These are phyloP conservation scores for Rhagophthalmus giganteus DNA, from an alignment of 2,888 invertebrate species.

Conservation along the genomic window DNA sequence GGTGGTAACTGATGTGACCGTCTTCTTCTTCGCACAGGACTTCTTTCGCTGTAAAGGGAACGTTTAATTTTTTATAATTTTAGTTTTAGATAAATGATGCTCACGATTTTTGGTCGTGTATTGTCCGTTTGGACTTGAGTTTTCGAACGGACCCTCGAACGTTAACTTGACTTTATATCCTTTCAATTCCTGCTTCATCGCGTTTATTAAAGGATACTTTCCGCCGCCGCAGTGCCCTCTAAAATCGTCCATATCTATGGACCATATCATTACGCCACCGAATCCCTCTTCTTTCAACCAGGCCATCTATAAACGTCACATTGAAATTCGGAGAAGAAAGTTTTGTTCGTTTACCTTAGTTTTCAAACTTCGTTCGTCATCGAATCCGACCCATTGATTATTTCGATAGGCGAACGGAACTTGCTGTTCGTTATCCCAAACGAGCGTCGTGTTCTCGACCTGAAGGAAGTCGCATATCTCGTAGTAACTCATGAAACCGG, in stretches of 20 bases:
- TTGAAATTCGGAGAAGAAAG: not conserved
- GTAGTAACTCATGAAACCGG: slow-evolving; percentile 94
- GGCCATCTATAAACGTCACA: slow-evolving; percentile 78
- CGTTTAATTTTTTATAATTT: not conserved
- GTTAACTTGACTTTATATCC: slow-evolving; percentile 81
- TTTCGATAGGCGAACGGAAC: slow-evolving; percentile 91
- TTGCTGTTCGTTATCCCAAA: slow-evolving; percentile 95
- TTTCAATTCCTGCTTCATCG: slow-evolving; percentile 82
- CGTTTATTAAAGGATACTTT: slow-evolving; percentile 85
- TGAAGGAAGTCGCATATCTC: slow-evolving; percentile 92
- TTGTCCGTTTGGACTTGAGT: slow-evolving; percentile 68
- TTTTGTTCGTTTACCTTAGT: slow-evolving; percentile 70
- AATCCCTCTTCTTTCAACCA: slow-evolving; percentile 94
- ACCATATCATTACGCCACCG: slow-evolving; percentile 97
- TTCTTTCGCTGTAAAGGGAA: slow-evolving; percentile 69
- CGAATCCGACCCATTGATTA: slow-evolving; percentile 94
- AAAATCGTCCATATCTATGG: slow-evolving; percentile 95
- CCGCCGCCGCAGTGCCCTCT: slow-evolving; percentile 86
- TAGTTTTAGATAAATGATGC: slow-evolving; percentile 54
- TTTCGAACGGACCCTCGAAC: slow-evolving; percentile 86
- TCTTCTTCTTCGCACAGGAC: slow-evolving; percentile 91
- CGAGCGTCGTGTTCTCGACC: slow-evolving; percentile 86
- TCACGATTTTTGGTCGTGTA: slow-evolving; percentile 90
- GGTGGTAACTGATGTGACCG: slow-evolving; percentile 92
- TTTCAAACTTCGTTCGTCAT: slow-evolving; percentile 87